Evolutionary conservation across 2,888 invertebrate genomes (phyloP).

Genomic region (Acrobasis repandana): DNA sequence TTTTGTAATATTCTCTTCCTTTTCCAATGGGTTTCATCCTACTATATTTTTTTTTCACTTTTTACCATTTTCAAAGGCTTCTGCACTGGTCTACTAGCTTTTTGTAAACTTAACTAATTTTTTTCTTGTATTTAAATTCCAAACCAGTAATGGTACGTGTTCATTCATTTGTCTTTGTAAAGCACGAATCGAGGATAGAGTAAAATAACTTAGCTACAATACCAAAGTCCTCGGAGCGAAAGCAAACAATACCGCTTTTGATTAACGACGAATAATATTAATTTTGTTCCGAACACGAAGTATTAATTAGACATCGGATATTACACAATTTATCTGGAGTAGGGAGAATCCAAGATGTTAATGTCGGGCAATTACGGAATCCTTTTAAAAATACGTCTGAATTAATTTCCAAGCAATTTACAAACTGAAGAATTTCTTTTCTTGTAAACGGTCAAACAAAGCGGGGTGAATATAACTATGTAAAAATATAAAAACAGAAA

Average conservation of each 20-base stretch:
- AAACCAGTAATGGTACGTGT: neutral
- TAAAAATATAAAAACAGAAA: too few relatives aligned
- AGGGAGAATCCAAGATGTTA: neutral
- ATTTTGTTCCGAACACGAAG: conserved; percentile 12
- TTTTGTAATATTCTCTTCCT: too few relatives aligned
- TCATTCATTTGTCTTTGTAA: conserved; percentile 13
- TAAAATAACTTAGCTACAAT: conserved; percentile 6
- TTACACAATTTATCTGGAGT: conserved; percentile 1
- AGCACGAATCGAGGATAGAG: conserved; percentile 30
- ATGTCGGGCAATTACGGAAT: conserved; percentile 1
- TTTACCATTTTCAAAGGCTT: too few relatives aligned
- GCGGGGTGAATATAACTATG: neutral
- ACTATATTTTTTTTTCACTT: too few relatives aligned
- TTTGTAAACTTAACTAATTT: too few relatives aligned
- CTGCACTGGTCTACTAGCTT: too few relatives aligned
- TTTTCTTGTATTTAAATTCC: too few relatives aligned
- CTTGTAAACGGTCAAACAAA: neutral
- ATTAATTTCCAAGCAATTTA: conserved; percentile 3
- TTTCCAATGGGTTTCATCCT: too few relatives aligned
- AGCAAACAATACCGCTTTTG: conserved; percentile 43
- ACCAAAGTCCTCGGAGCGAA: conserved; percentile 1
- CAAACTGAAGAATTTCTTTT: neutral
- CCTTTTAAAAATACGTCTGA: neutral
- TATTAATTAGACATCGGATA: conserved; percentile 15
- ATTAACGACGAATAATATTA: conserved; percentile 37